phyloP scores from a whole-genome alignment of 2,888 invertebrate genomes.

The Pterobdella sp. region DNA sequence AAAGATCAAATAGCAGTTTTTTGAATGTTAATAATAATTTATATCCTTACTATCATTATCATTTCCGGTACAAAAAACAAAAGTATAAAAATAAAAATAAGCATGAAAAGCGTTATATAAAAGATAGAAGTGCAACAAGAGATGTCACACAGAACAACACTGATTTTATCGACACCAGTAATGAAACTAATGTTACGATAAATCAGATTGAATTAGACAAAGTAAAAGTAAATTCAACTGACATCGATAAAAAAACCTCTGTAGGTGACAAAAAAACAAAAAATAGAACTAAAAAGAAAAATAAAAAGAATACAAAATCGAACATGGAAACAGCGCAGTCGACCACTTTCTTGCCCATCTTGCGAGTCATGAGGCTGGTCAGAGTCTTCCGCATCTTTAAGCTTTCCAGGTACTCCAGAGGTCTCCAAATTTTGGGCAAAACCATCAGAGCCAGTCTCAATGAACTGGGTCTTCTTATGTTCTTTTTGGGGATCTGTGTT shows the following conservation, averaged over 20 bases:
- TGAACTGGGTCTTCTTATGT: conserved; percentile 96
- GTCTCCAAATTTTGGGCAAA: conserved; percentile 94
- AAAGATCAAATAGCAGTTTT: background rate
- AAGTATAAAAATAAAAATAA: background rate
- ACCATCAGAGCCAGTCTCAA: conserved; percentile 98
- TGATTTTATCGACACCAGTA: background rate
- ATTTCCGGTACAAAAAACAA: background rate
- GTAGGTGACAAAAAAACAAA: background rate
- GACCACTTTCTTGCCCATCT: conserved; percentile 69
- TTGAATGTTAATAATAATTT: background rate
- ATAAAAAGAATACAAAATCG: no score
- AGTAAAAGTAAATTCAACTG: background rate
- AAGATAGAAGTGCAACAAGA: background rate
- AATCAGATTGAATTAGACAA: background rate
- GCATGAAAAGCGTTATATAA: background rate
- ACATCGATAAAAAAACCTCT: background rate
- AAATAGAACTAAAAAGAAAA: background rate
- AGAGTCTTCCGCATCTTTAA: conserved; percentile 99
- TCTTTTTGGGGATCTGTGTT: conserved; percentile 98
- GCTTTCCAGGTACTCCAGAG: conserved; percentile 97
- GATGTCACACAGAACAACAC: background rate
- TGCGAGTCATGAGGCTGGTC: conserved; percentile 93
- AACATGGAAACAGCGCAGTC: background rate
- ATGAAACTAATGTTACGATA: background rate
- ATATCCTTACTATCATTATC: background rate